Percentiles rank a stretch among this genome's conserved stretches.
Evolutionary conservation across 2,797 vertebrate species (phyloP).

Genomic region (Knipowitschia caucasica): DNA sequence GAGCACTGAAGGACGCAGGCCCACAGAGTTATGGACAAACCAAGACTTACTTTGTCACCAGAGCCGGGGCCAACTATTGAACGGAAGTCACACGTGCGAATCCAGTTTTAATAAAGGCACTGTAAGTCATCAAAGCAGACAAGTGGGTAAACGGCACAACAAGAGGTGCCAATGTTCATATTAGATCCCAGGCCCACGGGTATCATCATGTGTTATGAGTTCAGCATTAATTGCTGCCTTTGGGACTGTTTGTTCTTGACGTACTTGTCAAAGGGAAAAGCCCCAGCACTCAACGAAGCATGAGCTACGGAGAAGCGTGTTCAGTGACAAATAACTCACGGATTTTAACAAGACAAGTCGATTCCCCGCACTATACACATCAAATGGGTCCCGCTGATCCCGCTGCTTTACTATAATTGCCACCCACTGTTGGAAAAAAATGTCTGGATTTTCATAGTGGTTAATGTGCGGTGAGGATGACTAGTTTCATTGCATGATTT

Average conservation of each 20-base stretch:
- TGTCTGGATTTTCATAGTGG: not conserved
- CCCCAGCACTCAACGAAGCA: conserved; percentile 47
- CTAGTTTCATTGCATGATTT: conserved; percentile 5
- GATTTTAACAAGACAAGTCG: conserved; percentile 56
- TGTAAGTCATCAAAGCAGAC: conserved; percentile 57
- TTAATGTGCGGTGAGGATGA: conserved; percentile 4
- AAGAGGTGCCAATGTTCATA: conserved; percentile 51
- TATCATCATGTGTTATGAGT: conserved; percentile 67
- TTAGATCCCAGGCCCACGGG: conserved; percentile 52
- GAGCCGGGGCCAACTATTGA: conserved; percentile 4
- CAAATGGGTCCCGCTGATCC: conserved; percentile 20
- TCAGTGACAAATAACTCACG: conserved; percentile 58
- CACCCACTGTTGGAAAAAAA: conserved; percentile 7
- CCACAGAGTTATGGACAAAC: conserved; percentile 22
- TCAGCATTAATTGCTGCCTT: conserved; percentile 76
- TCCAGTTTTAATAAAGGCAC: conserved; percentile 44
- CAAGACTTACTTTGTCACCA: conserved; percentile 9
- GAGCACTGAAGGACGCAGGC: conserved; percentile 23
- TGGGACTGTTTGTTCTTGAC: conserved; percentile 71
- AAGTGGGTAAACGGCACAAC: conserved; percentile 63
- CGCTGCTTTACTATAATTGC: conserved; percentile 26
- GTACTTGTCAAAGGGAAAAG: conserved; percentile 60
- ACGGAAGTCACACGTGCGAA: conserved; percentile 20
- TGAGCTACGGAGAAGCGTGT: conserved; percentile 34
- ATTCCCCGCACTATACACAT: conserved; percentile 29